Base-by-base conservation (phyloP, 2,888 invertebrate genomes). In the Eurytoma adleriae region DNA sequence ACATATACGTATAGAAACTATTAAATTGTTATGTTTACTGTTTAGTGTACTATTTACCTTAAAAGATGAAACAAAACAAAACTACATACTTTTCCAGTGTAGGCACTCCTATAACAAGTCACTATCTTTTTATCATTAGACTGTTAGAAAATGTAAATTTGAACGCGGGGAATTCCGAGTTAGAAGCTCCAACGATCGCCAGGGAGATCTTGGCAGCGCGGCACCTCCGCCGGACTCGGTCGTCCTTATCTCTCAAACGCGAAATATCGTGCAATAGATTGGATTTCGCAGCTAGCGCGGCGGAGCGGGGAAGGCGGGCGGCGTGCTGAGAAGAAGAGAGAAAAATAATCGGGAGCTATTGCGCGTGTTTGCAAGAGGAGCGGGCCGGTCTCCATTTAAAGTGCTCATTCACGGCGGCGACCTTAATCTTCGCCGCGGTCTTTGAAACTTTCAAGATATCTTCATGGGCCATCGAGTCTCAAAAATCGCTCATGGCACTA, bases 401-500 rank as follows among this genome's bases (percentile, higher is more conserved):
- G 81, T 76, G 61, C 66, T 79, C 80, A 83, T 84, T 84, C 83
- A 84, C 57, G 68, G 50, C n/a, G 77, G 18, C 79, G 77, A 82
- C 80, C 83, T 80, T 80, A 83, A 82, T 83, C 81, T 67, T 76
- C 56, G 73, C 71, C 57, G n/a, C 61, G 74, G 75, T 72, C 83
- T 82, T 83, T 84, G 81, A 83, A 72, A 72, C 59, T 79, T 62
- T 75, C 62, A 62, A 78, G 81, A 81, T 81, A 81, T 81, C 81
- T 78, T 71, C 81, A 61, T 66, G 81, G 81, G 78, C 74, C 78
- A 81, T 81, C 81, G 81, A 81, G 74, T 30, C 50, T 67, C 67
- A 40, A 52, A 77, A 84, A 84, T 84, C 78, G 85, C 85, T 84
- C 62, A 50, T 76, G 84, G 86, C 83, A 83, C 54, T 87, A 78